Evolutionary conservation across 2,113 vertebrate genomes (phyloP).

Genomic region (Ovibos moschatus): DNA sequence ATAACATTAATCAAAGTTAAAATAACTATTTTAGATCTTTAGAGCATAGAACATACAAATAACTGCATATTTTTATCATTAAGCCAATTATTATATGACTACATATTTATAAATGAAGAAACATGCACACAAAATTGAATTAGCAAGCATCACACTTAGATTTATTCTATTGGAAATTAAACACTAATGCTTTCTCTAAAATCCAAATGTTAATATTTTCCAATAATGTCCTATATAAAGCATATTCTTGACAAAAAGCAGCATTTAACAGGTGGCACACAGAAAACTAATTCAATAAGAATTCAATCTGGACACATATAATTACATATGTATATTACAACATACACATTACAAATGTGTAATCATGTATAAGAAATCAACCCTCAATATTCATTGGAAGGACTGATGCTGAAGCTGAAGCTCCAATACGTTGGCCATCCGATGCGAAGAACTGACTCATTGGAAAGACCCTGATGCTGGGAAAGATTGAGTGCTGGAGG

Average conservation of each 20-base stretch:
- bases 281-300: neutral
- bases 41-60: neutral
- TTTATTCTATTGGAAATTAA: neutral
- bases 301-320: neutral
- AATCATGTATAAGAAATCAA: neutral
- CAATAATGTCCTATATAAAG: neutral
- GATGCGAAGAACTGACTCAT: neutral
- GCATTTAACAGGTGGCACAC: neutral
- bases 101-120: neutral
- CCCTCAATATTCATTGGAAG: neutral
- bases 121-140: neutral
- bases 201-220: neutral
- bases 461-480: neutral
- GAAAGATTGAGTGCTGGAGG: neutral
- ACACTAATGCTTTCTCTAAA: neutral
- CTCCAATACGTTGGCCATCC: neutral
- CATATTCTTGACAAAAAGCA: neutral
- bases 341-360: neutral
- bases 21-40: neutral
- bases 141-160: neutral
- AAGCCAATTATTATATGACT: neutral
- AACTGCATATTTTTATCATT: neutral
- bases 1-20: neutral
- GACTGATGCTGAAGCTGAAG: neutral
- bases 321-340: neutral